Base-by-base conservation (phyloP, 2,113 vertebrate genomes). In the Micronycteris hirsuta region DNA sequence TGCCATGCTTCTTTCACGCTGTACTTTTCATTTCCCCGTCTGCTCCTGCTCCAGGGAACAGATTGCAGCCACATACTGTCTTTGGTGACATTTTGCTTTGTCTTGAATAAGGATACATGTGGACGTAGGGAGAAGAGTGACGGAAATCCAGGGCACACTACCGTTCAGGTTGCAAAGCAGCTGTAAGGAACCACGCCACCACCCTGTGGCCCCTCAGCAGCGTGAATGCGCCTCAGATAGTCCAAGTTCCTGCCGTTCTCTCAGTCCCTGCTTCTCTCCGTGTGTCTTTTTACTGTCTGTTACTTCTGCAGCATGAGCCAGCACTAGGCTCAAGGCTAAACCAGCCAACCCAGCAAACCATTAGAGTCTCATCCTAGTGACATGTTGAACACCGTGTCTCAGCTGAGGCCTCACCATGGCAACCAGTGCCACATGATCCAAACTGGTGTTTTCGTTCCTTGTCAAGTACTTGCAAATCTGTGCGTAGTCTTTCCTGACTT, bases 381-480 rank as follows among this genome's bases (percentile, higher is more conserved):
- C 38, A 31, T 47, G 65, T 14, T 49, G 33, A 54, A 36, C 56
- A 58, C 36, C 5, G 8, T 36, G 14, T 89, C 87, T 94, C 83
- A 16, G n/a, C n/a, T 54, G 86, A 86, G 67, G 24, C 58, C 84
- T 95, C 68, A 78, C 95, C 93, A 86, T 93, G 71, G 96, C 91
- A 93, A 63, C 87, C 45, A 15, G 6, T 47, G 52, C 90, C 61
- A 49, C 19, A 3, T 3, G 15, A 78, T 65, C 91, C 73, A 82
- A 5, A 65, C n/a, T 33, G 4, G 36, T 78, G 14, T 70, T 73
- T 77, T 43, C 43, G 11, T 45, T 92, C 73, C 78, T 89, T 86
- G 54, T 78, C 88, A 77, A 63, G 87, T 70, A 61, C 71, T 93
- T 73, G 31, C 56, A 74, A 78, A 54, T 92, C 78, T 54, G 3